phyloP scores from a whole-genome alignment of 2,797 vertebrate genomes.

The Tympanoctomys barrerae region DNA sequence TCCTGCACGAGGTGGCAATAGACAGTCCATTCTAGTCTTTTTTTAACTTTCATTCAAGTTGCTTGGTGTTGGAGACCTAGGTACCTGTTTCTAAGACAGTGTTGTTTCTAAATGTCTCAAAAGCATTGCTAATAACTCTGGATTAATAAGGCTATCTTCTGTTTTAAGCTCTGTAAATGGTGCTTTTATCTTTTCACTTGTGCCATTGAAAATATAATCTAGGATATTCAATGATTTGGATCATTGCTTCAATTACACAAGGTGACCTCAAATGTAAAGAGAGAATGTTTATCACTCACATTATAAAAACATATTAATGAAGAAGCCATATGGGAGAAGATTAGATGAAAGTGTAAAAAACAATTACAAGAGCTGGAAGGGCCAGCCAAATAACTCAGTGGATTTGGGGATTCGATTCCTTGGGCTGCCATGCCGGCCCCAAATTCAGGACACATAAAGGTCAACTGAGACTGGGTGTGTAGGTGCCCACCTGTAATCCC shows the following conservation, averaged over 20 bases:
- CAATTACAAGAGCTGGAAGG: constrained; percentile 12
- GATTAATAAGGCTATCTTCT: neutral
- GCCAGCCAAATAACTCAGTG: too few species aligned
- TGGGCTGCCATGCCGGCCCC: too few species aligned
- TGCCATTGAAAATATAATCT: neutral
- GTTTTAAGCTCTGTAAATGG: neutral
- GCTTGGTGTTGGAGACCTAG: neutral
- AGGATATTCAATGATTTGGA: constrained; percentile 8
- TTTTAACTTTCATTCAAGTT: neutral
- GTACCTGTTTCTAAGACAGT: constrained; percentile 14
- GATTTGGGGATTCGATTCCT: too few species aligned
- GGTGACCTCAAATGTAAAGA: constrained; percentile 51
- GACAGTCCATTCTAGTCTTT: neutral
- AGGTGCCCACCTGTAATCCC: too few species aligned
- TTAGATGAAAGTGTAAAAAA: constrained; percentile 44
- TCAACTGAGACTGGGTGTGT: too few species aligned
- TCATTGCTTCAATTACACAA: neutral
- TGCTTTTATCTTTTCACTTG: neutral
- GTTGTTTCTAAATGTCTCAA: neutral
- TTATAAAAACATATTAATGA: constrained; percentile 48
- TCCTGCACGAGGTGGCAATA: neutral
- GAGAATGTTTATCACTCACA: constrained; percentile 29
- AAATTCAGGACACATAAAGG: too few species aligned
- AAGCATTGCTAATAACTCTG: neutral
- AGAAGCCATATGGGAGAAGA: constrained; percentile 23